Evolutionary conservation across 2,113 vertebrate species (phyloP).

Genomic region (Mesitornis unicolor): DNA sequence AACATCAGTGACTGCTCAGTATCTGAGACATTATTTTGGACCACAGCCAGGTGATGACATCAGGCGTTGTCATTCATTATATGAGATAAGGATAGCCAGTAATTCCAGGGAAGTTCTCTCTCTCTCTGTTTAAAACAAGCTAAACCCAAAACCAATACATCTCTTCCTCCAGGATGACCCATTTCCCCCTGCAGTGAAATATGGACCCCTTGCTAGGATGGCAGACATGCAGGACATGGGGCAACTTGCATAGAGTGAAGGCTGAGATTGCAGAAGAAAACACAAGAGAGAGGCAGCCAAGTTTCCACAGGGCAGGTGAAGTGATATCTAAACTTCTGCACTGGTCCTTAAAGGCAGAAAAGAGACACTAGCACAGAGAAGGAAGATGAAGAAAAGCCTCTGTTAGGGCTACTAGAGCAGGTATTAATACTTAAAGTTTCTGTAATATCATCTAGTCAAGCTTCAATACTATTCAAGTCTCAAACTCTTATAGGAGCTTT

Average conservation of each 20-base stretch:
- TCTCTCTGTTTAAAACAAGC: not conserved
- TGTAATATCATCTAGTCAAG: not conserved
- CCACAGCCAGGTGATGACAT: not conserved
- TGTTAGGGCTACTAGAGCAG: not conserved
- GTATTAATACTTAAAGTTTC: not conserved
- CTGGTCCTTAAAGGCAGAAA: not conserved
- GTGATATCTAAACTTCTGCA: not conserved
- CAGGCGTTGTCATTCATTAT: not conserved
- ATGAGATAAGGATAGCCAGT: not conserved
- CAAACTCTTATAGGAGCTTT: not conserved
- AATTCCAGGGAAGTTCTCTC: not conserved
- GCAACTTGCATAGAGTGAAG: not conserved
- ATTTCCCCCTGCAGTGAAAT: not conserved
- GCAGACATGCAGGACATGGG: accelerated
- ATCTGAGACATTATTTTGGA: not conserved
- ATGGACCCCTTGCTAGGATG: not conserved
- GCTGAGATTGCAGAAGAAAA: not conserved
- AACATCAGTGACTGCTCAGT: not conserved
- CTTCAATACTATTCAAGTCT: not conserved
- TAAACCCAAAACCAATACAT: not conserved
- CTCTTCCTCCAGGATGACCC: not conserved
- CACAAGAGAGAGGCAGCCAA: not conserved
- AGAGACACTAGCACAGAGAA: not conserved
- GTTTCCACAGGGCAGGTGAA: not conserved
- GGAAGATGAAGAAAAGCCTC: not conserved